Conservation (phyloP, 1,140 invertebrate genomes). For the Maconellicoccus hirsutus region DNA sequence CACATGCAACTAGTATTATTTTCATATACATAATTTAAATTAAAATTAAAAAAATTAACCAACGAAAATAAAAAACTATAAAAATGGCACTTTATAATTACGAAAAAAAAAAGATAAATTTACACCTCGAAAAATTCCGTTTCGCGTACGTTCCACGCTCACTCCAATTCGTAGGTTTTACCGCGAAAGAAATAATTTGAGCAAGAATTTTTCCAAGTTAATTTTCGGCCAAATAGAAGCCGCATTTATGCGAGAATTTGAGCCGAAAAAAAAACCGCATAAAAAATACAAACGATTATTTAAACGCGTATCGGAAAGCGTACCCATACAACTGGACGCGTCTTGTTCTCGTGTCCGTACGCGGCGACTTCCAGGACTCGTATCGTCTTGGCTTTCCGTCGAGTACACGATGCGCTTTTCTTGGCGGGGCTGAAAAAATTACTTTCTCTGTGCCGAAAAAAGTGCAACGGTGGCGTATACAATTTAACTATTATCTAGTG, state of each 20-base stretch:
- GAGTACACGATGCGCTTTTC: background rate
- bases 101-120: background rate
- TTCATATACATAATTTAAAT: constrained; percentile 4
- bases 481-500: too few relatives aligned
- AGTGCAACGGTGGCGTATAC: background rate
- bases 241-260: constrained; percentile 14
- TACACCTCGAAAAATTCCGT: background rate
- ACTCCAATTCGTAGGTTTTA: background rate
- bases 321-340: background rate
- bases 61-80: background rate
- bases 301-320: too few relatives aligned
- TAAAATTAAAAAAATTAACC: background rate
- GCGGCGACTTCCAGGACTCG: background rate
- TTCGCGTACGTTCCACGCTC: background rate
- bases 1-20: background rate
- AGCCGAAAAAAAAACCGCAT: background rate
- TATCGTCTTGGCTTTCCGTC: too few relatives aligned
- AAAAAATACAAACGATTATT: background rate
- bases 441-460: background rate
- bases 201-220: constrained; percentile 13
- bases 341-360: background rate
- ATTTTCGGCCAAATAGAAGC: constrained; percentile 8
- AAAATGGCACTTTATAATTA: background rate
- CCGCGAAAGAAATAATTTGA: constrained; percentile 21
- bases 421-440: background rate